A percentile compares a stretch with the other conserved stretches of the same genome.
These are phyloP conservation scores for Amblyraja radiata DNA, from an alignment of 2,797 vertebrate genomes.

Conservation along the genomic window DNA sequence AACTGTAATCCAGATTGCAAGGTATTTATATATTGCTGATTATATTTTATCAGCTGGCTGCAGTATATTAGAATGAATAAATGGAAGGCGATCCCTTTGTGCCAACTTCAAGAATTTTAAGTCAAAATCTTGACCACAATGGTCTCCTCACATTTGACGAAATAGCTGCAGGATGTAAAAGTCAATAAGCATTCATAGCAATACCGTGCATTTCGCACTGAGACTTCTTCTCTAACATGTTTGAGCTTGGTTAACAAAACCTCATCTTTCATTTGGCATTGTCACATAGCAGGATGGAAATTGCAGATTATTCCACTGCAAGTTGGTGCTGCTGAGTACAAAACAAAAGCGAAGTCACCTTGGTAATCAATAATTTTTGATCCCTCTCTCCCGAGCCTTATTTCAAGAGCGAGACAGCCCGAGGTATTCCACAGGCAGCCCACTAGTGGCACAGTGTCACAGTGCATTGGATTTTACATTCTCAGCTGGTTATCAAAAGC, in stretches of 20 bases:
- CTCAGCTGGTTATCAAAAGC: slow-evolving; percentile 20
- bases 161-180: background rate
- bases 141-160: background rate
- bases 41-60: background rate
- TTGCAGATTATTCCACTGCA: background rate
- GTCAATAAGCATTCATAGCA: background rate
- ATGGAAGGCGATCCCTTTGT: background rate
- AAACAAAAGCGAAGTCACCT: slow-evolving; percentile 4
- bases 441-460: background rate
- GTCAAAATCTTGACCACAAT: background rate
- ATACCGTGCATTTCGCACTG: background rate
- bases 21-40: background rate
- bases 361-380: background rate
- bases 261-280: background rate
- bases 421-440: slow-evolving; percentile 1
- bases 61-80: background rate
- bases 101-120: background rate
- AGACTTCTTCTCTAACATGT: background rate
- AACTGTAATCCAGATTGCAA: background rate
- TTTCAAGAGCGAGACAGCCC: background rate
- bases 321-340: background rate
- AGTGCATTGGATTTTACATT: background rate
- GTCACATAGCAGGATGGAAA: background rate
- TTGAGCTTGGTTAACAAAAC: background rate
- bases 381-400: background rate